These are phyloP conservation scores for Lampris megalopsis DNA, from an alignment of 2,113 vertebrate genomes.

Conservation along the genomic window DNA sequence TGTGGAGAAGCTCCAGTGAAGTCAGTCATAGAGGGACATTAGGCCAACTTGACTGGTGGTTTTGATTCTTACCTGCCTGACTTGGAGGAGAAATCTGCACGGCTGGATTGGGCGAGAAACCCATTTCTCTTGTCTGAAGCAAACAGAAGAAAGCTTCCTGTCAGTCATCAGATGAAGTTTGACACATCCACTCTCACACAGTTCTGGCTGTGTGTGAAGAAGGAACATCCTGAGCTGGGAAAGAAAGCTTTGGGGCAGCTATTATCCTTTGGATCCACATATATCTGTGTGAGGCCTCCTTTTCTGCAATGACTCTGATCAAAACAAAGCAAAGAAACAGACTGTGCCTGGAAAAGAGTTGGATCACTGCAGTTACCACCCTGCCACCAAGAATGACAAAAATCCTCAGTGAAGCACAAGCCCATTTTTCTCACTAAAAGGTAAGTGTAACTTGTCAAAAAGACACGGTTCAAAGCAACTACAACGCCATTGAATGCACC, in stretches of 20 bases:
- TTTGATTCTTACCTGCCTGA: background rate
- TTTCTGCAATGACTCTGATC: background rate
- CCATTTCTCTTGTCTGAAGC: constrained; percentile 5
- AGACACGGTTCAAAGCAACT: too few relatives aligned
- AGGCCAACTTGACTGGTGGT: background rate
- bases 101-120: constrained; percentile 6
- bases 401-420: too few relatives aligned
- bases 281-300: background rate
- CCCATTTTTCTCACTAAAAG: too few relatives aligned
- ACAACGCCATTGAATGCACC: too few relatives aligned
- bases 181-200: background rate
- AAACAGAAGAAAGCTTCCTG: background rate
- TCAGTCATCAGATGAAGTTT: background rate
- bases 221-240: background rate
- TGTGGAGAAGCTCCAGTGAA: too few relatives aligned
- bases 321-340: background rate
- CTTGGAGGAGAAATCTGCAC: constrained; percentile 6
- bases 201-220: constrained; percentile 3
- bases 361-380: too few relatives aligned
- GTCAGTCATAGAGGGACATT: background rate
- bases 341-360: background rate
- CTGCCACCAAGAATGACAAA: too few relatives aligned
- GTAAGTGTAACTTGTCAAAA: too few relatives aligned
- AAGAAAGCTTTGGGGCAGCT: constrained; percentile 1
- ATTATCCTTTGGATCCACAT: background rate